These are phyloP conservation scores for Nicator chloris DNA, from an alignment of 2,113 vertebrate species.

Conservation along the genomic window DNA sequence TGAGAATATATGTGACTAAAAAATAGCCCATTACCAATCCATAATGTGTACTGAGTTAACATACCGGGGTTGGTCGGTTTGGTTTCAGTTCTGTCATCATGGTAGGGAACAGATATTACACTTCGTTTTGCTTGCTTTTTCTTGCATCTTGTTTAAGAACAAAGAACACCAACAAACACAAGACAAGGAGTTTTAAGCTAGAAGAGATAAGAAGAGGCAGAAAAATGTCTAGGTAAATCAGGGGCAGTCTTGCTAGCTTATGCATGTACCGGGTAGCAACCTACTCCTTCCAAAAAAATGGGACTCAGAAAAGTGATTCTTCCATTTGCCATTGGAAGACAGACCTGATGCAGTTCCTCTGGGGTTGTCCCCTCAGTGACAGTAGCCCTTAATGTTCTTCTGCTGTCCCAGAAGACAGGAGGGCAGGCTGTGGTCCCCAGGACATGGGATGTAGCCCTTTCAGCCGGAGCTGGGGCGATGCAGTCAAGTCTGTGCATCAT, in stretches of 20 bases:
- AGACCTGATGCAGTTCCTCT: background rate
- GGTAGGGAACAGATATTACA: background rate
- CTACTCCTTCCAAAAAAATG: background rate
- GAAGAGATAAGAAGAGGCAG: background rate
- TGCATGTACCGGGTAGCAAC: background rate
- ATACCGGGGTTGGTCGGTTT: background rate
- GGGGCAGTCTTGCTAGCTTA: background rate
- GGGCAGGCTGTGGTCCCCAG: background rate
- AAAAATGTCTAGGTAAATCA: background rate
- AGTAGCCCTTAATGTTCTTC: background rate
- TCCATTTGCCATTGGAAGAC: background rate
- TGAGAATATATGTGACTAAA: background rate
- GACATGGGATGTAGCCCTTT: background rate
- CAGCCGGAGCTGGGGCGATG: background rate
- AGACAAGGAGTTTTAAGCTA: background rate
- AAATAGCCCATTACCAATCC: background rate
- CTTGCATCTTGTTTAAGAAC: background rate
- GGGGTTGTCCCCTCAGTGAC: background rate
- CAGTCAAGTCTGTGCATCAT: too few relatives aligned
- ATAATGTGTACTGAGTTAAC: background rate
- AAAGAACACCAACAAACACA: background rate
- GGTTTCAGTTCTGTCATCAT: background rate
- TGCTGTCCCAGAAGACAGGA: background rate
- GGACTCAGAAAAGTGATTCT: background rate
- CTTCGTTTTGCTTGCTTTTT: background rate